Evolutionary conservation across 2,888 invertebrate genomes (phyloP), one percentile per base, ranked within the genome.

Genomic region (Xylophagus ater): DNA sequence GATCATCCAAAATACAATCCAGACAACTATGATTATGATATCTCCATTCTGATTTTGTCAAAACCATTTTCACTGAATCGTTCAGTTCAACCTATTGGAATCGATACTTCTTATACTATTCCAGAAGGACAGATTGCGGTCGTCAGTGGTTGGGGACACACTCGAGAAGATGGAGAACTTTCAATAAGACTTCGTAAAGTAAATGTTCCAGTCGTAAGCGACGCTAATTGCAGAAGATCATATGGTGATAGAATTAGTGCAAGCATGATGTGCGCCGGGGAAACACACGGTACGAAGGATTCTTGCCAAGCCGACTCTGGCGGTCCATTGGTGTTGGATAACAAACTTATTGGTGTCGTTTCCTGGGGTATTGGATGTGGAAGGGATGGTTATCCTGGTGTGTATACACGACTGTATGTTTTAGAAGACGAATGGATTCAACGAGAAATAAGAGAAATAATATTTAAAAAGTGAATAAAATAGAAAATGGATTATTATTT

Each of bases 301-400:
- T 49, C 62, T 1, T 62, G 61, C 26, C 48, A 48, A 31, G 61
- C 63, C 4, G 61, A 62, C 17, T 61, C 61, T 0, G 61, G 61
- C 24, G 61, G 61, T 4, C 63, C 63, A 1, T 42, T 62, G 15
- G 59, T 60, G 1, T 58, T 61, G 1, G 55, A 62, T 14, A 53
- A 53, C 33, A 60, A 58, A 41, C 48, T 62, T 3, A 58, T 61
- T 21, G 63, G 61, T 10, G 52, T 62, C 7, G 61, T 62, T 1
- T 62, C 63, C 3, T 62, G 63, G 63, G 61, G 62, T 21, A 61
- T 60, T 30, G 63, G 61, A 6, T 62, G 61, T 23, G 61, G 61
- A 3, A 57, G 55, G 13, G 50, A 56, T 6, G 60, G 61, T n/a
- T 55, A 53, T 14, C 61, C 61, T 0, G 62, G 62, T 24, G 59